Conservation (phyloP, 92 coral and sea anemone species). For the Phenganax stokvisi region DNA sequence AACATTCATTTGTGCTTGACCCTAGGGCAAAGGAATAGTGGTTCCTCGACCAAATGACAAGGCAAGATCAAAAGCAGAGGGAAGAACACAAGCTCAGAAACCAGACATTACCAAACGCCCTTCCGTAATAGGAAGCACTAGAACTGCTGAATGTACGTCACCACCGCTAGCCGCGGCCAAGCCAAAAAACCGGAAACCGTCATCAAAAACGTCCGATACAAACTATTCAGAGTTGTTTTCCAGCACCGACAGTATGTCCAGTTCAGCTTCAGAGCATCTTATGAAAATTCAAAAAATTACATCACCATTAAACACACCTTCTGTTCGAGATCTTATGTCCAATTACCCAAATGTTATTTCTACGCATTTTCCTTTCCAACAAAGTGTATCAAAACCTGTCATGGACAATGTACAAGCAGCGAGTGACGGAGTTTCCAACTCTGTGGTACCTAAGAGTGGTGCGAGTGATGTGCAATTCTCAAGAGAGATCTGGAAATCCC, state of each 20-base stretch:
- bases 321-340: constrained; percentile 14
- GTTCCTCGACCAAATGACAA: constrained; percentile 56
- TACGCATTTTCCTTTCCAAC: neutral
- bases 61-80: constrained; percentile 53
- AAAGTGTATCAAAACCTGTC: neutral
- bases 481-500: constrained; percentile 15
- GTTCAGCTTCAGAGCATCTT: neutral
- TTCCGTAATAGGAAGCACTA: constrained; percentile 50
- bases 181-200: constrained; percentile 83
- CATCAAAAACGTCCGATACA: constrained; percentile 36
- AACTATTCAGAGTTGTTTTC: neutral
- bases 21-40: constrained; percentile 61
- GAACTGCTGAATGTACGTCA: constrained; percentile 26
- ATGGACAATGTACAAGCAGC: neutral
- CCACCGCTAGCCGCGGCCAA: constrained; percentile 47
- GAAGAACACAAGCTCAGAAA: constrained; percentile 50
- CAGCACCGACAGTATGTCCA: neutral
- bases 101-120: constrained; percentile 41
- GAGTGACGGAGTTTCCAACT: neutral
- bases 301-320: constrained; percentile 32
- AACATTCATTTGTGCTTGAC: too few species aligned
- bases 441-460: neutral
- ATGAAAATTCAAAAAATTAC: constrained; percentile 30
- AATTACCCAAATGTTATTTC: constrained; percentile 3
- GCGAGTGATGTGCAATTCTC: neutral